Conservation (phyloP, 2,113 vertebrate genomes). For the Isichthys henryi region DNA sequence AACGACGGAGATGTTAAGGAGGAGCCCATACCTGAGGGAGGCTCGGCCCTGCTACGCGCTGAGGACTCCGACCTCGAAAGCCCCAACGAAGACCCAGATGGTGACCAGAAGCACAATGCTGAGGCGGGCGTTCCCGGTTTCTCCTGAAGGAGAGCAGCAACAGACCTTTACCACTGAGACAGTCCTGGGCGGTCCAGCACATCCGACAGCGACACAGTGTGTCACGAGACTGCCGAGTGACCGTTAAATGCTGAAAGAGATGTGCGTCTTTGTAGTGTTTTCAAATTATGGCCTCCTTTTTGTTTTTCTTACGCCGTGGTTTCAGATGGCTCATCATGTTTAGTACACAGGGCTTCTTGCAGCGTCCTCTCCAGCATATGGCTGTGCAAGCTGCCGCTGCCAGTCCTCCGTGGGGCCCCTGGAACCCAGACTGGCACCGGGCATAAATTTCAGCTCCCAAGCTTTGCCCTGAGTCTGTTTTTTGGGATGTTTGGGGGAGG, state of each 20-base stretch:
- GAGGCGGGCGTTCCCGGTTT: constrained; percentile 43
- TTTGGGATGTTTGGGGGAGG: not conserved
- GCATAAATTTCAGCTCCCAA: not conserved
- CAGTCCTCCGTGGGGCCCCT: not conserved
- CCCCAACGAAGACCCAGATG: constrained; percentile 76
- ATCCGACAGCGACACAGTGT: constrained; percentile 24
- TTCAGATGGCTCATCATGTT: not conserved
- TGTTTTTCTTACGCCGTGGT: not conserved
- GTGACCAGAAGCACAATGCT: constrained; percentile 48
- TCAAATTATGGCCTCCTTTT: not conserved
- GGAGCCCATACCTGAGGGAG: constrained; percentile 67
- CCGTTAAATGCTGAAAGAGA: constrained; percentile 5
- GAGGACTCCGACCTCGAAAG: constrained; percentile 61
- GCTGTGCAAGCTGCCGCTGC: not conserved
- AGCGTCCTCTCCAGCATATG: not conserved
- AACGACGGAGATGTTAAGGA: constrained; percentile 80
- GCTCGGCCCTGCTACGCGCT: constrained; percentile 82
- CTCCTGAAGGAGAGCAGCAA: constrained; percentile 29
- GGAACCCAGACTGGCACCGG: not conserved
- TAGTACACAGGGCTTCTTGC: not conserved
- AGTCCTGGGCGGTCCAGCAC: not conserved
- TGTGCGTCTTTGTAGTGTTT: not conserved
- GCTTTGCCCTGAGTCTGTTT: not conserved
- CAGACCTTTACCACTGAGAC: not conserved
- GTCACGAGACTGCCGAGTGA: constrained; percentile 10